phyloP scores from a whole-genome alignment of 2,888 invertebrate genomes.

The Tiphia femorata region DNA sequence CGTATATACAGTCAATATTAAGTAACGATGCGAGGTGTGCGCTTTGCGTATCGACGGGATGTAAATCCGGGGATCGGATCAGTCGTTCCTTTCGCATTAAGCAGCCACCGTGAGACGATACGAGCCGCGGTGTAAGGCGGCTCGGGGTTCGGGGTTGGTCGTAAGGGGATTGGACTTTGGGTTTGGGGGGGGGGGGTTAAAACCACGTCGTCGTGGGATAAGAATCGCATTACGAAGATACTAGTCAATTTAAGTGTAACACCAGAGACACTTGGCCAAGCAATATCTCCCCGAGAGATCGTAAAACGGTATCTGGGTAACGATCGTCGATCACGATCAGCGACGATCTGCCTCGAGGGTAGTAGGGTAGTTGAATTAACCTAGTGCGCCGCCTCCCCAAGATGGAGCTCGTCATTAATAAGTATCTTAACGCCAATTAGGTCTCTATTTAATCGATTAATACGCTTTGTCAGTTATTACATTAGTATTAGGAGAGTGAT shows the following conservation, averaged over 20 bases:
- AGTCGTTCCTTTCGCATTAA: no score
- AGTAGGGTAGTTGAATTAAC: constrained; percentile 20
- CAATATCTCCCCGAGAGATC: constrained; percentile 50
- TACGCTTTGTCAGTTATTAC: constrained; percentile 49
- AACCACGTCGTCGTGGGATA: not conserved
- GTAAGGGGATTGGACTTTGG: no score
- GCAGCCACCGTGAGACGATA: no score
- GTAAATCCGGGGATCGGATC: no score
- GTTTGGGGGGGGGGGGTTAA: not conserved
- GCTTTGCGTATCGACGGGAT: no score
- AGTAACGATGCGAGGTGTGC: not conserved
- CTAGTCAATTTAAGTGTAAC: constrained; percentile 61
- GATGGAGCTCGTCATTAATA: constrained; percentile 39
- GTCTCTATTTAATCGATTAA: constrained; percentile 56
- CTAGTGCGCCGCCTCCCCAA: not conserved
- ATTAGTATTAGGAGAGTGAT: constrained; percentile 19
- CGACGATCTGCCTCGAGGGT: constrained; percentile 40
- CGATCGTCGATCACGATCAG: constrained; percentile 39
- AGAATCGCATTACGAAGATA: constrained; percentile 43
- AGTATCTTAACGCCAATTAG: constrained; percentile 50
- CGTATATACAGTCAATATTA: constrained; percentile 39
- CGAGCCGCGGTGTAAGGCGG: no score
- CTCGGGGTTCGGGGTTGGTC: no score
- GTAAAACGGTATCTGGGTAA: constrained; percentile 33
- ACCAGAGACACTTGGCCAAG: constrained; percentile 55